phyloP scores from a whole-genome alignment of 64 coral and sea anemone species.

The Actinia tenebrosa region DNA sequence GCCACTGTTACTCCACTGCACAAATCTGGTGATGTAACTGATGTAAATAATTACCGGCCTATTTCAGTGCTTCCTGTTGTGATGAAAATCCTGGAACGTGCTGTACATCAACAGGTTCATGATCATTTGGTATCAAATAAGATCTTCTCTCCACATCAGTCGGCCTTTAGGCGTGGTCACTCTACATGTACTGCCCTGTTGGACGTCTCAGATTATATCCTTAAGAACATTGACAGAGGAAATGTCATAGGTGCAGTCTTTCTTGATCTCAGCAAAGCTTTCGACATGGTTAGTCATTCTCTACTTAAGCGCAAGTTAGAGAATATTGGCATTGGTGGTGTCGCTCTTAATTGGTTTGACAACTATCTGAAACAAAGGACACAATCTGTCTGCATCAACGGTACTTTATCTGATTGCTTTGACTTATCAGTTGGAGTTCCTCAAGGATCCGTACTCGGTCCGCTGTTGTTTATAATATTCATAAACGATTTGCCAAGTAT shows the following conservation, averaged over 20 bases:
- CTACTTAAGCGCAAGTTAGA: too few species aligned
- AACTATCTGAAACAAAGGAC: too few species aligned
- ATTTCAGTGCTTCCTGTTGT: slow-evolving; percentile 30
- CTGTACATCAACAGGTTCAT: background rate
- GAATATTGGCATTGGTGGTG: too few species aligned
- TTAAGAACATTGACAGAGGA: slow-evolving; percentile 26
- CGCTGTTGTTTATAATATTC: too few species aligned
- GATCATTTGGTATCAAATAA: background rate
- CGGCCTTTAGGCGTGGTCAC: slow-evolving; percentile 12
- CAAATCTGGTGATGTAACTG: background rate
- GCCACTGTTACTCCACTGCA: slow-evolving; percentile 11
- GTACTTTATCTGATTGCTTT: too few species aligned
- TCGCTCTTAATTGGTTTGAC: too few species aligned
- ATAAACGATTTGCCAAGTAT: too few species aligned
- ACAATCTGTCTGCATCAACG: too few species aligned
- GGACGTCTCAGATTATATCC: slow-evolving; percentile 20
- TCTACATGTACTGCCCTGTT: slow-evolving; percentile 1
- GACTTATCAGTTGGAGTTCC: too few species aligned
- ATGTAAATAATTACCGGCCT: slow-evolving; percentile 26
- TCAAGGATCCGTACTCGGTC: too few species aligned
- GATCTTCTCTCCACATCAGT: slow-evolving; percentile 20
- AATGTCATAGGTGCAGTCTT: slow-evolving; percentile 24
- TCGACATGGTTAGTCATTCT: slow-evolving; percentile 17
- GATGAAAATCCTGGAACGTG: slow-evolving; percentile 20
- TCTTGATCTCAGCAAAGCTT: slow-evolving; percentile 32